A percentile compares a stretch with the other conserved stretches of the same genome.
phyloP scores from a whole-genome alignment of 2,113 vertebrate genomes.

The Pycnonotus jocosus region DNA sequence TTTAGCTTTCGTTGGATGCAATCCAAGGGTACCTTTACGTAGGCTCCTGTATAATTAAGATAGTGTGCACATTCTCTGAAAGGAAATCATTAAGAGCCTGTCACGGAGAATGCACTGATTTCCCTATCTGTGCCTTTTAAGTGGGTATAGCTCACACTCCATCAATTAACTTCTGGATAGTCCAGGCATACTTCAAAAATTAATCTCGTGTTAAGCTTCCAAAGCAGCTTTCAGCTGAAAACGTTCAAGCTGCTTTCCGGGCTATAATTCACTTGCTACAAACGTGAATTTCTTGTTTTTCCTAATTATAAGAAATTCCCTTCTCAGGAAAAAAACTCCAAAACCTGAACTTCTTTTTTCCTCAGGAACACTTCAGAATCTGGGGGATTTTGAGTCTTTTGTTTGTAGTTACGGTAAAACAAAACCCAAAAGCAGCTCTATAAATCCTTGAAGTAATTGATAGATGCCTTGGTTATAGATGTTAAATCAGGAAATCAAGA shows the following conservation, averaged over 20 bases:
- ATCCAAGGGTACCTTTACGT: slow-evolving; percentile 67
- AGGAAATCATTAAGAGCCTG: slow-evolving; percentile 50
- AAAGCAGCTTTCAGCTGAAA: neutral
- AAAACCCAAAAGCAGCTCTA: neutral
- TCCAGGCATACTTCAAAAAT: slow-evolving; percentile 2
- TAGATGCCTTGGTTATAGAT: neutral
- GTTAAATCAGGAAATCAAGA: neutral
- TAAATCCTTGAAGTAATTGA: neutral
- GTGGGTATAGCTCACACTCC: neutral
- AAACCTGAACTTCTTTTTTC: neutral
- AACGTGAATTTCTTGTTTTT: neutral
- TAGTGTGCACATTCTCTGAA: slow-evolving; percentile 50
- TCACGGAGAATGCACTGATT: slow-evolving; percentile 2
- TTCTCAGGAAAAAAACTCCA: neutral
- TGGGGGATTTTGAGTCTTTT: accelerated
- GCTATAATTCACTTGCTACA: neutral
- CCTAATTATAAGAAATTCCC: neutral
- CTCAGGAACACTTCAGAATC: neutral
- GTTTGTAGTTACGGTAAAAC: neutral
- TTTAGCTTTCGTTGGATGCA: slow-evolving; percentile 65
- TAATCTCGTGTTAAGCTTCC: neutral
- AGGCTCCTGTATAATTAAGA: slow-evolving; percentile 67
- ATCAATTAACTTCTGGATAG: slow-evolving; percentile 13
- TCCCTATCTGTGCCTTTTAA: slow-evolving; percentile 22
- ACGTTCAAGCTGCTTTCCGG: neutral